Conservation (phyloP, 1,140 invertebrate genomes). For the Rhagoletis zephyria region DNA sequence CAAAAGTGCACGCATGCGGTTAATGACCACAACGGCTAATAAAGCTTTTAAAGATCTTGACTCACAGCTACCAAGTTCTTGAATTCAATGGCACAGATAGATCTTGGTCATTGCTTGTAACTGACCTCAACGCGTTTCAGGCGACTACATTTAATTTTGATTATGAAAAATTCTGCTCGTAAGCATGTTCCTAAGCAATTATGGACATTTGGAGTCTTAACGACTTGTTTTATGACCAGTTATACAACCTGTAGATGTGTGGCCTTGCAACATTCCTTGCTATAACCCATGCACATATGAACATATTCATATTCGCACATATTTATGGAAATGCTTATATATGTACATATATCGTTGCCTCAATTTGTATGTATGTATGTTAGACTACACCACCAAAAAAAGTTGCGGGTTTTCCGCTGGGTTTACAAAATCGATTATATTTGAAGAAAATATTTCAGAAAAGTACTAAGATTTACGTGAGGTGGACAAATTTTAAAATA, state of each 20-base stretch:
- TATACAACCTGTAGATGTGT: not conserved
- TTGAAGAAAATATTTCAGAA: too few relatives aligned
- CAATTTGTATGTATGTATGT: too few relatives aligned
- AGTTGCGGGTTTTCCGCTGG: too few relatives aligned
- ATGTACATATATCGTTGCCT: too few relatives aligned
- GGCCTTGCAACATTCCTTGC: not conserved
- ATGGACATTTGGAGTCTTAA: not conserved
- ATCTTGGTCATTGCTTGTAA: not conserved
- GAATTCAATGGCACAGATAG: not conserved
- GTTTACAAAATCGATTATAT: too few relatives aligned
- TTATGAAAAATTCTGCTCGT: not conserved
- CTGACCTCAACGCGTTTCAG: not conserved
- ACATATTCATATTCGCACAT: too few relatives aligned
- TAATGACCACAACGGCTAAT: not conserved
- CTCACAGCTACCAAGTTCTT: not conserved
- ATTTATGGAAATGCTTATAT: too few relatives aligned
- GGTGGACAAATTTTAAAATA: too few relatives aligned
- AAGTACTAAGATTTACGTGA: too few relatives aligned
- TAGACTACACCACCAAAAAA: too few relatives aligned
- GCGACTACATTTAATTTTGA: not conserved
- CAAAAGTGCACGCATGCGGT: constrained; percentile 14
- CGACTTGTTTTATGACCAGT: not conserved
- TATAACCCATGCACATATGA: too few relatives aligned
- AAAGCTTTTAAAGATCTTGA: constrained; percentile 15
- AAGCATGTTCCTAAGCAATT: not conserved